phyloP scores from a whole-genome alignment of 2,888 invertebrate genomes.

The Netelia melanura region DNA sequence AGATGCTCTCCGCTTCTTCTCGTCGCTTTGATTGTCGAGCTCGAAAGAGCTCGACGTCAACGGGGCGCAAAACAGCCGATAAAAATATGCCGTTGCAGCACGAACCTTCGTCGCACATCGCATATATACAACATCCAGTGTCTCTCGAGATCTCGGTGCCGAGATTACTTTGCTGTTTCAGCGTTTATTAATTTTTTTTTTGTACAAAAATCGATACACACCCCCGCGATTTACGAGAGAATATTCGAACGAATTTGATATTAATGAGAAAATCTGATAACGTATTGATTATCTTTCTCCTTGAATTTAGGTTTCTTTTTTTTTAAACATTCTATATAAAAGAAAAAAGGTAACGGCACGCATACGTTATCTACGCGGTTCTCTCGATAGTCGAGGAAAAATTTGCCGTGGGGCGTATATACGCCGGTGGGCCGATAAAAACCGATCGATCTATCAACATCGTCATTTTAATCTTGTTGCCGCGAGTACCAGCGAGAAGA shows the following conservation, averaged over 20 bases:
- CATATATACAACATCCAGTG: not conserved
- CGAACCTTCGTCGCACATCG: not conserved
- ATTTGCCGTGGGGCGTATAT: constrained; percentile 25
- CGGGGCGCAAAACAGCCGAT: constrained; percentile 56
- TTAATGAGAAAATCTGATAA: too few species aligned
- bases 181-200: constrained; percentile 61
- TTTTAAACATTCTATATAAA: not conserved
- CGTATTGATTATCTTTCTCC: not conserved
- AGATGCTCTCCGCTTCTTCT: constrained; percentile 1
- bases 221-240: not conserved
- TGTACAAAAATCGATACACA: not conserved
- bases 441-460: constrained; percentile 67
- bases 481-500: constrained; percentile 48
- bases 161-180: constrained; percentile 62
- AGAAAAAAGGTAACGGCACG: constrained; percentile 20
- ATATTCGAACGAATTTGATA: not conserved
- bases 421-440: constrained; percentile 49
- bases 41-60: constrained; percentile 44
- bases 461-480: constrained; percentile 69
- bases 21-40: constrained; percentile 58
- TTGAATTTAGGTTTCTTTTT: not conserved
- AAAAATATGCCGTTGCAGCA: constrained; percentile 65
- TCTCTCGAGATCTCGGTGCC: constrained; percentile 58
- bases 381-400: constrained; percentile 20
- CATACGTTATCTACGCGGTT: constrained; percentile 5